These are phyloP conservation scores for Galeopterus variegatus DNA, from an alignment of 2,113 vertebrate genomes.

Conservation along the genomic window DNA sequence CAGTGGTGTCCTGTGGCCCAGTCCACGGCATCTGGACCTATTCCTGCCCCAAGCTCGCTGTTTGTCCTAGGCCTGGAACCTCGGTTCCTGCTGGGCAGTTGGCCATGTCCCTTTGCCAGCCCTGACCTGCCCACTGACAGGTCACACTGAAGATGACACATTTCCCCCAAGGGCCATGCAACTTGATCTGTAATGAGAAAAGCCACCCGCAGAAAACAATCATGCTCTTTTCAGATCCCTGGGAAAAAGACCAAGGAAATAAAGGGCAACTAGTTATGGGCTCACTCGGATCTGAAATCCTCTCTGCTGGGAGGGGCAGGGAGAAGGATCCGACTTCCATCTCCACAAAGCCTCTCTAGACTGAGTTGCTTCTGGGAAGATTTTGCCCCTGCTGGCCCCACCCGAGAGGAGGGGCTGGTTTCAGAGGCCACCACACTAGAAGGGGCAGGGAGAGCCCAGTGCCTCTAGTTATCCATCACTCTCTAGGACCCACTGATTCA, in stretches of 20 bases:
- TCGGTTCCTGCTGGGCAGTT: not conserved
- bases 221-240: not conserved
- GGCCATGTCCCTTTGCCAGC: not conserved
- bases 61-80: not conserved
- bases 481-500: too few species aligned
- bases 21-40: not conserved
- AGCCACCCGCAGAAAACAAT: not conserved
- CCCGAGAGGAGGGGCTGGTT: not conserved
- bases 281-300: rapidly evolving
- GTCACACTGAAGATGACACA: not conserved
- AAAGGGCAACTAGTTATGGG: not conserved
- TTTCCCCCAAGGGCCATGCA: not conserved
- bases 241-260: not conserved
- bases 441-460: rapidly evolving
- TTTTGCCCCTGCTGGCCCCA: rapidly evolving
- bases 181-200: not conserved
- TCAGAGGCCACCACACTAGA: not conserved
- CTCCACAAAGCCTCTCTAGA: not conserved
- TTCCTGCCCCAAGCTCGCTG: not conserved
- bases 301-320: not conserved
- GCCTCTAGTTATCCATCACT: not conserved
- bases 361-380: not conserved
- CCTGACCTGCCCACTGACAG: not conserved
- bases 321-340: rapidly evolving
- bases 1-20: not conserved